A percentile compares a stretch with the other conserved stretches of the same genome.
Evolutionary conservation across 2,888 invertebrate species (phyloP).

Genomic region (Ophion ventricosus): DNA sequence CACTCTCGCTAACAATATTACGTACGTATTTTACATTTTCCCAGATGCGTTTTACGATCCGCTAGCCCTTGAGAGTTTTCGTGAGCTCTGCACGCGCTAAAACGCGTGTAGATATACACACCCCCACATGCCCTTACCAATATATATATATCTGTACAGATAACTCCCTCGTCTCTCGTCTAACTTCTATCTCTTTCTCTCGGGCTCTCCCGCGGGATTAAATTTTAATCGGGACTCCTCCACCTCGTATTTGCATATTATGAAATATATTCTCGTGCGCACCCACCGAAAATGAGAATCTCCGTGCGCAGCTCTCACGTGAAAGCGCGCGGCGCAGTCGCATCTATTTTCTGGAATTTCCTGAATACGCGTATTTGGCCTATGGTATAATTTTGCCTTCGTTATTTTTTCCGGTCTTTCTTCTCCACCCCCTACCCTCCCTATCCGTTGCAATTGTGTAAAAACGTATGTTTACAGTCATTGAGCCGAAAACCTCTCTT

Average conservation of each 20-base stretch:
- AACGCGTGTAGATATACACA: constrained; percentile 24
- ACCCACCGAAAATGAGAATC: constrained; percentile 66
- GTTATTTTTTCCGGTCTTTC: not conserved
- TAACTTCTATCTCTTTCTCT: constrained; percentile 36
- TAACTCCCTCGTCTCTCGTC: constrained; percentile 39
- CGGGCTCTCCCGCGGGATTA: constrained; percentile 61
- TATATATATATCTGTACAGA: not conserved
- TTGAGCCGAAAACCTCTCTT: constrained; percentile 11
- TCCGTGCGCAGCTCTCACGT: constrained; percentile 35
- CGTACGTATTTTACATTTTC: constrained; percentile 71
- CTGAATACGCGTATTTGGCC: constrained; percentile 14
- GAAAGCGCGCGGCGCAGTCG: not conserved
- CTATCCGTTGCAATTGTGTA: not conserved
- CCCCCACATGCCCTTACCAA: not conserved
- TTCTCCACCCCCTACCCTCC: not conserved
- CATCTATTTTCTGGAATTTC: constrained; percentile 28
- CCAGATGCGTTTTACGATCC: constrained; percentile 71
- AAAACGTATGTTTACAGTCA: constrained; percentile 23
- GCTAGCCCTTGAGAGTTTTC: constrained; percentile 64
- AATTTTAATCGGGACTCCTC: constrained; percentile 70
- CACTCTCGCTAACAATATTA: constrained; percentile 68
- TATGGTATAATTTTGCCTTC: not conserved
- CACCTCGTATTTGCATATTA: constrained; percentile 69
- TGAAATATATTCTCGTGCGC: constrained; percentile 63
- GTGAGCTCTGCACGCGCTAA: constrained; percentile 41